A percentile compares a stretch with the other conserved stretches of the same genome.
Conservation (phyloP, 2,888 invertebrate species). For the Podotricha telesiphe region DNA sequence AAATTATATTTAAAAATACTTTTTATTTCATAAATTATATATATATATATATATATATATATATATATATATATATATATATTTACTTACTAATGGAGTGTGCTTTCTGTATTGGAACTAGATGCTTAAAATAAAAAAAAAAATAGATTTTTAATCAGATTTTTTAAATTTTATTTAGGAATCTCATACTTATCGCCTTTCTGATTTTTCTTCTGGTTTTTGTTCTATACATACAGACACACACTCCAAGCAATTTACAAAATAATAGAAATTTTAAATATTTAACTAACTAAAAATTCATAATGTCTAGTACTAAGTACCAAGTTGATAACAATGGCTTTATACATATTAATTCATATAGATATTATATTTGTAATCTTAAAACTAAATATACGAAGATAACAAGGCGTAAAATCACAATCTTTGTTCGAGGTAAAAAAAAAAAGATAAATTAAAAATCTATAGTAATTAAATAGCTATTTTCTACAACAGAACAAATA, state of each 20-base stretch:
- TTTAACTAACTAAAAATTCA: not conserved
- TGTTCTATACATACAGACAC: not conserved
- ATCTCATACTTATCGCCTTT: no score
- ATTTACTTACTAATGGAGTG: no score
- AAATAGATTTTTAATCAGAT: no score
- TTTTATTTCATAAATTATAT: no score
- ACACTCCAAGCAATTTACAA: not conserved
- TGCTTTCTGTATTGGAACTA: no score
- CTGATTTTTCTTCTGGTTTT: no score
- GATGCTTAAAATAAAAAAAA: no score
- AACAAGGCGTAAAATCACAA: conserved; percentile 22
- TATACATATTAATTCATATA: not conserved
- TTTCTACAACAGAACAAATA: not conserved
- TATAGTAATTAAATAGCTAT: not conserved
- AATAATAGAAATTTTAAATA: not conserved
- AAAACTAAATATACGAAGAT: conserved; percentile 23
- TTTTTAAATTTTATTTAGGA: no score
- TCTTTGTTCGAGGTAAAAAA: conserved; percentile 11
- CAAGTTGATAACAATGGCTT: not conserved
- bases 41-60: no score
- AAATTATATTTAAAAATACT: no score
- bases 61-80: no score
- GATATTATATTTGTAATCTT: conserved; percentile 11
- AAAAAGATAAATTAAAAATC: not conserved
- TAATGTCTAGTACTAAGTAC: not conserved